These are phyloP conservation scores for Bucorvus abyssinicus DNA, from an alignment of 2,797 vertebrate genomes.

Conservation along the genomic window DNA sequence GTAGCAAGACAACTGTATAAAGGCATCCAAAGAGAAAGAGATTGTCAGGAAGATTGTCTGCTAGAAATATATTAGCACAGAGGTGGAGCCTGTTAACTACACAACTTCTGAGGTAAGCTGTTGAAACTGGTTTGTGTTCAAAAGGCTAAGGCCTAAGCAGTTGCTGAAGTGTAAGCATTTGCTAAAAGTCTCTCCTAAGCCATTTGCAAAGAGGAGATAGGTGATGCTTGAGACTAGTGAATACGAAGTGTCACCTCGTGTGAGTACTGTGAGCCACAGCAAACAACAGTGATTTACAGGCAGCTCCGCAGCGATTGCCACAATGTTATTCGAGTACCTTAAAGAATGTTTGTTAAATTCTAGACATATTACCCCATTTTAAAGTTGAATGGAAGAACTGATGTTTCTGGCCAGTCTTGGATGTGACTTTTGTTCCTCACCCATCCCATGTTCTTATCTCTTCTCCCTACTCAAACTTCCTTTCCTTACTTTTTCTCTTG, in stretches of 20 bases:
- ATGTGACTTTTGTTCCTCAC: not conserved
- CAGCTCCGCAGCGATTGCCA: not conserved
- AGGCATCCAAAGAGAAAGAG: not conserved
- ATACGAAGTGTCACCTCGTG: not conserved
- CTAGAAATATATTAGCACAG: not conserved
- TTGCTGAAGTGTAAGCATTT: not conserved
- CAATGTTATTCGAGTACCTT: not conserved
- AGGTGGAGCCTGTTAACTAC: not conserved
- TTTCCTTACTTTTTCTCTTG: not conserved
- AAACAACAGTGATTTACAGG: not conserved
- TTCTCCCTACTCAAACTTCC: not conserved
- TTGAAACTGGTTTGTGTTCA: not conserved
- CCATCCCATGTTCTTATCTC: not conserved
- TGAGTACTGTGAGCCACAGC: fast-evolving
- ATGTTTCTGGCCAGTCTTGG: not conserved
- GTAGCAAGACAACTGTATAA: not conserved
- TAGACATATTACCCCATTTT: not conserved
- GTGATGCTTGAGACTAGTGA: not conserved
- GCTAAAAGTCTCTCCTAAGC: not conserved
- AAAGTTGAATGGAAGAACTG: not conserved
- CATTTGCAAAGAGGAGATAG: not conserved
- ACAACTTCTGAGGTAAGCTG: not conserved
- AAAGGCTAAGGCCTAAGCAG: not conserved
- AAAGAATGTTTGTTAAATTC: not conserved
- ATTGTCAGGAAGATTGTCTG: not conserved